These are phyloP conservation scores for Podarcis cretensis DNA, from an alignment of 2,113 vertebrate genomes.

Conservation along the genomic window DNA sequence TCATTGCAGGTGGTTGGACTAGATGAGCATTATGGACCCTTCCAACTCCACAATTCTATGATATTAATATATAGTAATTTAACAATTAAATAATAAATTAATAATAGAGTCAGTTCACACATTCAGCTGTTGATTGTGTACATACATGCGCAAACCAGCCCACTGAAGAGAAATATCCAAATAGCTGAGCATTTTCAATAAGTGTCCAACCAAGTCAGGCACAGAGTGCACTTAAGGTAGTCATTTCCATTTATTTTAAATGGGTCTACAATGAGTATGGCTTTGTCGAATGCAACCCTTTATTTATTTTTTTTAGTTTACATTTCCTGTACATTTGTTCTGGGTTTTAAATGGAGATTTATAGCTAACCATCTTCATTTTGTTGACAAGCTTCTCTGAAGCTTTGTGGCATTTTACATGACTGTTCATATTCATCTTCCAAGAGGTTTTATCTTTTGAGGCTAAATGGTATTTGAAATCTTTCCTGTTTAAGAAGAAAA, in stretches of 20 bases:
- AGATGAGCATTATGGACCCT: too few relatives aligned
- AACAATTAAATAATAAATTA: too few relatives aligned
- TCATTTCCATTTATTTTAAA: too few relatives aligned
- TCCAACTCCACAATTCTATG: too few relatives aligned
- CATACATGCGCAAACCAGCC: neutral
- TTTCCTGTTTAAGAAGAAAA: constrained; percentile 39
- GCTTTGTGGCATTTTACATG: constrained; percentile 32
- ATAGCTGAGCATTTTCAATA: neutral
- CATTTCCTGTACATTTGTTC: neutral
- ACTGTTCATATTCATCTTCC: constrained; percentile 45
- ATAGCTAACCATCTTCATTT: constrained; percentile 27
- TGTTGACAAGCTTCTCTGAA: constrained; percentile 32
- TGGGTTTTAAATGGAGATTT: constrained; percentile 24
- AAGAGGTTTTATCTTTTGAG: constrained; percentile 35
- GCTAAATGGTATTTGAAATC: constrained; percentile 57
- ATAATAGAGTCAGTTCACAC: neutral
- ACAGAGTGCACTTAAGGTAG: neutral
- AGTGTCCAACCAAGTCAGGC: too few relatives aligned
- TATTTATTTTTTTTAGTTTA: neutral
- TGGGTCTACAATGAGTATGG: neutral
- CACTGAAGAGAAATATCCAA: neutral
- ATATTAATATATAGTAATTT: too few relatives aligned
- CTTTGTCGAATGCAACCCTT: too few relatives aligned
- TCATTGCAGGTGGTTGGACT: too few relatives aligned
- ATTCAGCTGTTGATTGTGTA: neutral